These are phyloP conservation scores for Turritopsis rubra DNA, from an alignment of 30 jellyfish, hydroid and myxozoan species.

Conservation along the genomic window DNA sequence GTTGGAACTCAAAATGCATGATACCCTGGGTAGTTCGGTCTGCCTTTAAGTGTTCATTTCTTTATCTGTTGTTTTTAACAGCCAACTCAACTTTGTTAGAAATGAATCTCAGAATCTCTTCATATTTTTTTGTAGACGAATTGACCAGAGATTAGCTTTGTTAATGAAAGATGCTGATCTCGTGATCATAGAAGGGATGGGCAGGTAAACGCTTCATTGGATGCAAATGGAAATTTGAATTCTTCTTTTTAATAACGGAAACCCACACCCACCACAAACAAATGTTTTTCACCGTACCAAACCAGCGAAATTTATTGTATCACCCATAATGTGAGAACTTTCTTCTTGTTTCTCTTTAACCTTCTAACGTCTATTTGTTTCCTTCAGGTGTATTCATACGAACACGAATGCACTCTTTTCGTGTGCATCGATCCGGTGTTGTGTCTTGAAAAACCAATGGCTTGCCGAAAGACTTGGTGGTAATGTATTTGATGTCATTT, in stretches of 20 bases:
- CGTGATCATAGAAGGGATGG: slow-evolving; percentile 79
- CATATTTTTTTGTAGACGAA: slow-evolving; percentile 53
- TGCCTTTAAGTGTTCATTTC: no score
- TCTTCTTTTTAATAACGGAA: no score
- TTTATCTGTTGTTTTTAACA: no score
- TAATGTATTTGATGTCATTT: slow-evolving; percentile 41
- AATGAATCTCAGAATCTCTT: no score
- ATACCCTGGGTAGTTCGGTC: no score
- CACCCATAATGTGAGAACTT: no score
- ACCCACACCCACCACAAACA: no score
- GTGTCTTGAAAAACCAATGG: slow-evolving; percentile 73
- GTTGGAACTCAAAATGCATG: no score
- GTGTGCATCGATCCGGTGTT: slow-evolving; percentile 60
- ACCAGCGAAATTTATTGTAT: no score
- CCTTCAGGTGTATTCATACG: slow-evolving; percentile 63
- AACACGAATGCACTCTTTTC: slow-evolving; percentile 46
- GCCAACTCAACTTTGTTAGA: no score
- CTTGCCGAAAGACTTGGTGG: slow-evolving; percentile 76
- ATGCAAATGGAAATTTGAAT: background rate
- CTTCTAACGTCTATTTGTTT: background rate
- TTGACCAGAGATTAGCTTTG: slow-evolving; percentile 56
- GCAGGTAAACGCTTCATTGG: slow-evolving; percentile 42
- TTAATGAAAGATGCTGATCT: slow-evolving; percentile 67
- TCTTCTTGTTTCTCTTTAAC: background rate
- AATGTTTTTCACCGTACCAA: no score